These are phyloP conservation scores for Drosophila tanythrix DNA, from an alignment of 2,888 invertebrate genomes.

Conservation along the genomic window DNA sequence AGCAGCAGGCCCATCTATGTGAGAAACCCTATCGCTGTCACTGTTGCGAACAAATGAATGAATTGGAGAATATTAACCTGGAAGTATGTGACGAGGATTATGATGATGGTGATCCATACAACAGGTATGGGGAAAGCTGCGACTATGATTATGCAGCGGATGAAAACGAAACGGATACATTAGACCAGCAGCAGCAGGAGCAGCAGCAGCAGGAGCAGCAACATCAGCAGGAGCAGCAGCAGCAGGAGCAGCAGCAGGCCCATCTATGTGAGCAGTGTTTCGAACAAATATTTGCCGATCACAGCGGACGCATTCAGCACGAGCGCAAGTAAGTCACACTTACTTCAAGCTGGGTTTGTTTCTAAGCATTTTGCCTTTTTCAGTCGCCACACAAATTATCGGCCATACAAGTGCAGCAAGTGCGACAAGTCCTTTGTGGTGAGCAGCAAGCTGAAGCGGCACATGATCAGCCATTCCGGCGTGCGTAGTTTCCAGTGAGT, in stretches of 20 bases:
- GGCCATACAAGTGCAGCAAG: constrained; percentile 65
- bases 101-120: neutral
- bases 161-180: neutral
- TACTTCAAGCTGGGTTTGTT: neutral
- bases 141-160: constrained; percentile 12
- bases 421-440: constrained; percentile 68
- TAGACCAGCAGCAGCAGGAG: too few species aligned
- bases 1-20: too few species aligned
- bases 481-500: constrained; percentile 68
- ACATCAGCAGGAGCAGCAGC: too few species aligned
- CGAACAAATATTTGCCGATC: constrained; percentile 60
- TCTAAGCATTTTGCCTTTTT: neutral
- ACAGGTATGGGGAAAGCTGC: constrained; percentile 13
- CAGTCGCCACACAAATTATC: constrained; percentile 66
- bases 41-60: too few species aligned
- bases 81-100: neutral
- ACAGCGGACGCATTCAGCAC: constrained; percentile 68
- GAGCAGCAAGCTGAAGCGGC: constrained; percentile 63
- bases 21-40: too few species aligned
- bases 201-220: too few species aligned
- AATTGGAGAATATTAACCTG: constrained; percentile 7
- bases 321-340: constrained; percentile 57
- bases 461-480: constrained; percentile 68
- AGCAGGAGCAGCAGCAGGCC: constrained; percentile 39
- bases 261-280: constrained; percentile 61